Conservation (phyloP, 30 jellyfish, hydroid and myxozoan genomes). For the Haliclystus octoradiatus region DNA sequence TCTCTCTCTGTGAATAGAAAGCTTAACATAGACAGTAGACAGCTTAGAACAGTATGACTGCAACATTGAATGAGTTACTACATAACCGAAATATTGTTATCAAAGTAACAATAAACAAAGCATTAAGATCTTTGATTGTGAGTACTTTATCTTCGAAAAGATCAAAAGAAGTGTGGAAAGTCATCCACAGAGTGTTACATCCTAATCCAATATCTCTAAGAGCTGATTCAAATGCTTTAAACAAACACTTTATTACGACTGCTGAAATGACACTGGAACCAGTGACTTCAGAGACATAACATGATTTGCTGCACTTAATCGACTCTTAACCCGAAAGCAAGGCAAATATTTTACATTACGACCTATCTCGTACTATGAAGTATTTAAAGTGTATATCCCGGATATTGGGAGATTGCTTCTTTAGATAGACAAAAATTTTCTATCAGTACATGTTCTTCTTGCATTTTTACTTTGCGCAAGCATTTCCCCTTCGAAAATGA, state of each 20-base stretch:
- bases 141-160: slow-evolving; percentile 15
- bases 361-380: not conserved
- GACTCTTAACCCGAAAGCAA: slow-evolving; percentile 12
- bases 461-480: too few relatives aligned
- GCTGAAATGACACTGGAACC: slow-evolving; percentile 43
- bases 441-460: too few relatives aligned
- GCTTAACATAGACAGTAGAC: too few relatives aligned
- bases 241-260: slow-evolving; percentile 33
- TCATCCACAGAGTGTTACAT: slow-evolving; percentile 44
- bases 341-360: not conserved
- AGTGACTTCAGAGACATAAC: slow-evolving; percentile 9
- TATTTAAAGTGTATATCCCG: too few relatives aligned
- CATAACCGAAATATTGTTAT: too few relatives aligned
- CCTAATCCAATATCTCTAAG: slow-evolving; percentile 51
- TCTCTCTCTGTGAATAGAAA: too few relatives aligned
- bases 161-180: slow-evolving; percentile 31
- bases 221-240: slow-evolving; percentile 30
- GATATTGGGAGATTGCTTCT: too few relatives aligned
- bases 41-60: too few relatives aligned
- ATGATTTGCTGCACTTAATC: slow-evolving; percentile 18
- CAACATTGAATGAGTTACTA: too few relatives aligned
- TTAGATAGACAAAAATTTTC: too few relatives aligned
- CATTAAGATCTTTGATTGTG: slow-evolving; percentile 8
- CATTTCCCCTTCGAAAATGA: too few relatives aligned
- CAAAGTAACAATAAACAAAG: slow-evolving; percentile 1